Evolutionary conservation across 2,888 invertebrate genomes (phyloP).

Genomic region (Macaria liturata): DNA sequence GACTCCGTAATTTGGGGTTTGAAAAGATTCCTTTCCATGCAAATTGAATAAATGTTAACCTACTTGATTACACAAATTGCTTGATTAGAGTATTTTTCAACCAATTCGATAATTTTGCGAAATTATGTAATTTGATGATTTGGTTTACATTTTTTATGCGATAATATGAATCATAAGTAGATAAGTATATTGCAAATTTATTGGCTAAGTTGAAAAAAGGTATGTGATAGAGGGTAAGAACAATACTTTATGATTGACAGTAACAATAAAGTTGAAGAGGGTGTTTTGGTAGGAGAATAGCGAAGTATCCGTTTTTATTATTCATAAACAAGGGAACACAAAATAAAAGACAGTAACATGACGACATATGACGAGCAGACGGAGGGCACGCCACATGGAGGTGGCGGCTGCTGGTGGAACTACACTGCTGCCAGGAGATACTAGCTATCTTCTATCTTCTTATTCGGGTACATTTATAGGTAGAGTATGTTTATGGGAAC

Average conservation of each 20-base stretch:
- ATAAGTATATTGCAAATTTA: no score
- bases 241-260: slow-evolving; percentile 15
- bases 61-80: slow-evolving; percentile 6
- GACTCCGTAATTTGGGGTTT: slow-evolving; percentile 14
- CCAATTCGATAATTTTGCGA: background rate
- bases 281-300: slow-evolving; percentile 12
- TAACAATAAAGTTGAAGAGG: slow-evolving; percentile 18
- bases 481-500: no score
- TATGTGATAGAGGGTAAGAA: background rate
- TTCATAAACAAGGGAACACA: slow-evolving; percentile 21
- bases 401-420: slow-evolving; percentile 24
- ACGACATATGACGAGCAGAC: slow-evolving; percentile 41
- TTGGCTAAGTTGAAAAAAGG: background rate
- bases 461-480: no score
- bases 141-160: background rate
- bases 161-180: background rate
- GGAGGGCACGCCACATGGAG: slow-evolving; percentile 34
- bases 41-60: slow-evolving; percentile 1
- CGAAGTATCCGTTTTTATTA: slow-evolving; percentile 20
- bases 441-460: no score
- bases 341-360: slow-evolving; percentile 24
- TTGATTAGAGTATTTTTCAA: slow-evolving; percentile 6
- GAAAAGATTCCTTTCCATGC: slow-evolving; percentile 4
- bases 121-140: background rate
- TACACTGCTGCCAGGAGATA: background rate